Percentiles rank a stretch among this genome's conserved stretches.
phyloP scores from a whole-genome alignment of 2,113 vertebrate genomes.

The Prunella fulvescens region DNA sequence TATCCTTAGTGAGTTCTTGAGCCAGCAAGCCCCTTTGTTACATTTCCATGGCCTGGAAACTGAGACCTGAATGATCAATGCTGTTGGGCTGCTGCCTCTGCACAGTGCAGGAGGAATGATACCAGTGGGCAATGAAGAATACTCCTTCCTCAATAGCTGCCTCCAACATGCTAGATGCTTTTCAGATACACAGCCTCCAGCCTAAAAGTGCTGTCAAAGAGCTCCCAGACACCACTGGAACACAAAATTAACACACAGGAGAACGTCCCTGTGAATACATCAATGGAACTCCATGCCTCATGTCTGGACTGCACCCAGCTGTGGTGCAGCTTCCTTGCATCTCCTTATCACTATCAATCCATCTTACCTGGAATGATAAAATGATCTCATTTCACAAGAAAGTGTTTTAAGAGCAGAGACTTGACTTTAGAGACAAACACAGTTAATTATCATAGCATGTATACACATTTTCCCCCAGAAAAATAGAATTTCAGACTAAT shows the following conservation, averaged over 20 bases:
- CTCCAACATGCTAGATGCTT: not conserved
- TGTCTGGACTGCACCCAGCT: not conserved
- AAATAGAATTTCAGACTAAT: not conserved
- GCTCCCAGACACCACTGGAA: not conserved
- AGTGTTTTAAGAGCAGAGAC: not conserved
- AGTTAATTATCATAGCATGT: not conserved
- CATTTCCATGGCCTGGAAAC: not conserved
- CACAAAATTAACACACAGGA: not conserved
- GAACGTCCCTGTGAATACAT: not conserved
- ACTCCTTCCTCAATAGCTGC: not conserved
- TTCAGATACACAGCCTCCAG: not conserved
- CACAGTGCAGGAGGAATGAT: not conserved
- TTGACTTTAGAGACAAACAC: not conserved
- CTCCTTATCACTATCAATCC: not conserved
- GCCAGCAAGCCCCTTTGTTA: conserved; percentile 7
- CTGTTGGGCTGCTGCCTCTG: not conserved
- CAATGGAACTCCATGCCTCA: not conserved
- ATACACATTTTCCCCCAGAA: not conserved
- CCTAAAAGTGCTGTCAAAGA: not conserved
- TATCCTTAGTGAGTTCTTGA: not conserved
- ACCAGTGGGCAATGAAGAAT: not conserved
- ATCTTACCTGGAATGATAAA: not conserved
- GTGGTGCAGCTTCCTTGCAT: not conserved
- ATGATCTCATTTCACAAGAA: not conserved
- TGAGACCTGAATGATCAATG: not conserved